Conservation (phyloP, 2,888 invertebrate genomes). For the Diploptera punctata region DNA sequence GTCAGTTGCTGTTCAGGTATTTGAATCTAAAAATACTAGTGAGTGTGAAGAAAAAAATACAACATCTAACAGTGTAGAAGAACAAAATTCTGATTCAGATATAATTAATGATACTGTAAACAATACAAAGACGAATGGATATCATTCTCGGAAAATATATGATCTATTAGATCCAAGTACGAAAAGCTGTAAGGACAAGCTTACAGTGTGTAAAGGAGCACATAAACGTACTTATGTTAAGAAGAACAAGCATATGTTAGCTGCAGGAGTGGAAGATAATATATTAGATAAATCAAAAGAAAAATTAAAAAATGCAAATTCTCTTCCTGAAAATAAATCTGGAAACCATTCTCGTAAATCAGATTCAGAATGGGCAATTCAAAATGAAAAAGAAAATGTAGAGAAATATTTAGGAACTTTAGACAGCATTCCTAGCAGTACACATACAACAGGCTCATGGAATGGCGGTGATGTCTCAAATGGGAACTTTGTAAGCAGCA, state of each 20-base stretch:
- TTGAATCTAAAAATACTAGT: constrained; percentile 42
- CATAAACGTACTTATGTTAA: background rate
- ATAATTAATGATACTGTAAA: background rate
- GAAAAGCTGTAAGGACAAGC: too few species aligned
- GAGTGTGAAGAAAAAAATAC: too few species aligned
- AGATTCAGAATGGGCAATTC: background rate
- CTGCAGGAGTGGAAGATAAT: too few species aligned
- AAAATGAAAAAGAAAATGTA: background rate
- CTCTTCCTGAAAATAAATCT: too few species aligned
- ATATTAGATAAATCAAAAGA: too few species aligned
- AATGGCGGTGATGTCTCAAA: background rate
- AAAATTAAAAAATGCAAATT: too few species aligned
- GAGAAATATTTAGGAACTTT: background rate
- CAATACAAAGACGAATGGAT: too few species aligned
- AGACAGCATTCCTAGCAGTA: constrained; percentile 24
- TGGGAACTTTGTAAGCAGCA: background rate
- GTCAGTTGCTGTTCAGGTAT: constrained; percentile 53
- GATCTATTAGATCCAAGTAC: too few species aligned
- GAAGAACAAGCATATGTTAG: background rate
- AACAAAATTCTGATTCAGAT: background rate
- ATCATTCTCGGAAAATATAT: too few species aligned
- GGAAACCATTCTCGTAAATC: too few species aligned
- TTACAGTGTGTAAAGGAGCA: background rate
- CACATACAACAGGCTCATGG: constrained; percentile 27
- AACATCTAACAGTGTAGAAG: background rate